Evolutionary conservation across 2,888 invertebrate genomes (phyloP).

Genomic region (Branchellion lobata): DNA sequence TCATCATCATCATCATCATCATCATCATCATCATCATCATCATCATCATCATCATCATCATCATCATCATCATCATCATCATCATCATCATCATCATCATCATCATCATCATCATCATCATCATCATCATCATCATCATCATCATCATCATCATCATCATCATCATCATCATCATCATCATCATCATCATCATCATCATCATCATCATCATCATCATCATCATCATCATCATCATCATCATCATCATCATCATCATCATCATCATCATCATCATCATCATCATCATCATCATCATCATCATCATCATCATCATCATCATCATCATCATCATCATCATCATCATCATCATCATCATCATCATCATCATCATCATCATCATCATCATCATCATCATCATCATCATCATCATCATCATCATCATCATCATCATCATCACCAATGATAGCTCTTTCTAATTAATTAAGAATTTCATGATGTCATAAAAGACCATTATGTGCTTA

Average conservation of each 20-base stretch:
- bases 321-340: constrained; percentile 27
- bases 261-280: not conserved
- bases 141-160: not conserved
- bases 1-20: constrained; percentile 8
- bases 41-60: constrained; percentile 41
- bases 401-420: constrained; percentile 47
- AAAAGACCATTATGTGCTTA: no score
- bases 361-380: constrained; percentile 41
- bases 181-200: not conserved
- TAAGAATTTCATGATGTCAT: no score
- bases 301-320: constrained; percentile 38
- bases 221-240: no score
- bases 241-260: constrained; percentile 26
- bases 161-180: not conserved
- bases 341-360: constrained; percentile 43
- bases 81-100: constrained; percentile 6
- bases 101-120: not conserved
- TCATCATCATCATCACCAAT: constrained; percentile 45
- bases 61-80: constrained; percentile 30
- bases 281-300: constrained; percentile 23
- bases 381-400: constrained; percentile 45
- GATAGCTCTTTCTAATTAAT: no score
- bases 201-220: not conserved
- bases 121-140: not conserved
- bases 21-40: constrained; percentile 41